These are phyloP conservation scores for Mamestra configurata DNA, from an alignment of 1,140 invertebrate species.

Conservation along the genomic window DNA sequence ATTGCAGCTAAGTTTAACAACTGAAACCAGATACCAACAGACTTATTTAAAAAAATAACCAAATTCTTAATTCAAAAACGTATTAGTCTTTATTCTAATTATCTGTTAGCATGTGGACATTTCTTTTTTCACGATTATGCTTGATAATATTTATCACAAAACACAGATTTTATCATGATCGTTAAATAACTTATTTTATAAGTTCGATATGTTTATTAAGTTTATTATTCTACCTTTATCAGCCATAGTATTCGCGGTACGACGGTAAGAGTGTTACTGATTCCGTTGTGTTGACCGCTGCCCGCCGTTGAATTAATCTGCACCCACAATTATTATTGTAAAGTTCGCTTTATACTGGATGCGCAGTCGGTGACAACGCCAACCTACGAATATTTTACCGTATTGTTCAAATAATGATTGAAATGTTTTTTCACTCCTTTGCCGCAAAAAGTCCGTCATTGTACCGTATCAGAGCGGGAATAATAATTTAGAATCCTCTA, in stretches of 20 bases:
- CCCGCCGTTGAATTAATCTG: slow-evolving; percentile 1
- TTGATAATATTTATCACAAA: background rate
- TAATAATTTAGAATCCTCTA: too few relatives aligned
- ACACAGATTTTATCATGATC: background rate
- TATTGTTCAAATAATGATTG: too few relatives aligned
- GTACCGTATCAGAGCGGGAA: too few relatives aligned
- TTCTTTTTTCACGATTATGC: too few relatives aligned
- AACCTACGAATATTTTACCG: too few relatives aligned
- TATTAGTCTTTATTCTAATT: too few relatives aligned
- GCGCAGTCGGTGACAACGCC: too few relatives aligned
- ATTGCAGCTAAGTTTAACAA: slow-evolving; percentile 50
- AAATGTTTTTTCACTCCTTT: too few relatives aligned
- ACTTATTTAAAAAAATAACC: too few relatives aligned
- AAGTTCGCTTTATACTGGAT: background rate
- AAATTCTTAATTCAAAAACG: too few relatives aligned
- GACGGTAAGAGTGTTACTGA: slow-evolving; percentile 7
- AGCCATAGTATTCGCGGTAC: slow-evolving; percentile 3
- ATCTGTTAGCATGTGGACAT: too few relatives aligned
- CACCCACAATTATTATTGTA: background rate
- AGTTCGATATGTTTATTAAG: background rate
- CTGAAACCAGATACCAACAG: slow-evolving; percentile 62
- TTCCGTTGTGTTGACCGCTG: background rate
- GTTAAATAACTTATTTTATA: background rate
- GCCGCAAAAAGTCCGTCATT: too few relatives aligned
- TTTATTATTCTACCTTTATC: slow-evolving; percentile 34